Evolutionary conservation across 2,888 invertebrate species (phyloP).

Genomic region (Norana najaformis): DNA sequence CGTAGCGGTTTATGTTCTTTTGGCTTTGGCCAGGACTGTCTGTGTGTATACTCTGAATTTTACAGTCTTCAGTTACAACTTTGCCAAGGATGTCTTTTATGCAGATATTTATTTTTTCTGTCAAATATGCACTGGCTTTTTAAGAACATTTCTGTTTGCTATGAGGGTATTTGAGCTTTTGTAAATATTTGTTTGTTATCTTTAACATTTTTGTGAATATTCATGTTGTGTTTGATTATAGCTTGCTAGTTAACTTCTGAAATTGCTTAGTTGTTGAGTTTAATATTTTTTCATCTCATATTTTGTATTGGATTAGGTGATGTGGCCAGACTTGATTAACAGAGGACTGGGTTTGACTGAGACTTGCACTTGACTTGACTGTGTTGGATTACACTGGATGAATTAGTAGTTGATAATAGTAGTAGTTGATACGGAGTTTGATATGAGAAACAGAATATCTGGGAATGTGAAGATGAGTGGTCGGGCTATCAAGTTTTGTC

Average conservation of each 20-base stretch:
- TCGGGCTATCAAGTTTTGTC: neutral
- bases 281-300: neutral
- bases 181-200: neutral
- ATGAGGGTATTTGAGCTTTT: neutral
- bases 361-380: neutral
- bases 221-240: constrained; percentile 20
- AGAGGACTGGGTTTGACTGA: neutral
- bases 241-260: neutral
- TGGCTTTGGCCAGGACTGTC: neutral
- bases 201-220: neutral
- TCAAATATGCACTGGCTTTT: neutral
- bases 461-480: neutral
- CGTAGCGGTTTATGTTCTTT: neutral
- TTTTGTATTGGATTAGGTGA: neutral
- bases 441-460: neutral
- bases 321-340: neutral
- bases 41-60: neutral
- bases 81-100: neutral
- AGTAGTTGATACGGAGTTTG: neutral
- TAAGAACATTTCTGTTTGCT: neutral
- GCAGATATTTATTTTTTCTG: neutral
- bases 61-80: constrained; percentile 1
- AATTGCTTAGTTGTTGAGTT: neutral
- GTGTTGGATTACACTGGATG: neutral
- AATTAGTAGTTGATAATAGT: neutral